These are phyloP conservation scores for Mycogona germanica DNA, from an alignment of 2,888 invertebrate genomes.

Conservation along the genomic window DNA sequence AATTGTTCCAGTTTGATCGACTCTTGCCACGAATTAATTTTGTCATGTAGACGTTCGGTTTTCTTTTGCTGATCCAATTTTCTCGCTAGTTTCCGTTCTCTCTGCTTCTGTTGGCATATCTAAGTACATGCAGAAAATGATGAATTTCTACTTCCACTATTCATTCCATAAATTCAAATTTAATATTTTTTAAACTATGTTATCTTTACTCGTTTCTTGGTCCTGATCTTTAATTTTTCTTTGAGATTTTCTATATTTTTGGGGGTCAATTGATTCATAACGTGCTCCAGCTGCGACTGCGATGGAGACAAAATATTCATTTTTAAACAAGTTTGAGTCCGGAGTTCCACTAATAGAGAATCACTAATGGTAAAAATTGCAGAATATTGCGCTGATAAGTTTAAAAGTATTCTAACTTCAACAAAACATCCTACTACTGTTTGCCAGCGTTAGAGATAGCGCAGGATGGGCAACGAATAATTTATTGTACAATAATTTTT, in stretches of 20 bases:
- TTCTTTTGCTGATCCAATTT: conserved; percentile 36
- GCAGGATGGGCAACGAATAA: no score
- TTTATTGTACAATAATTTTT: no score
- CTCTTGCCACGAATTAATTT: conserved; percentile 53
- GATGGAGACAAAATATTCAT: background rate
- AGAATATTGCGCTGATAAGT: no score
- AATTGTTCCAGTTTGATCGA: conserved; percentile 49
- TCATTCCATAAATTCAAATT: background rate
- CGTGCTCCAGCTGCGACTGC: background rate
- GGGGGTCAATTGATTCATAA: background rate
- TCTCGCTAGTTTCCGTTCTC: conserved; percentile 37
- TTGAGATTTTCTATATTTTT: background rate
- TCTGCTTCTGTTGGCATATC: conserved; percentile 21
- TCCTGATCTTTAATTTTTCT: background rate
- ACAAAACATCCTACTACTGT: no score
- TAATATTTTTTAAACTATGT: no score
- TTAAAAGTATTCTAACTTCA: no score
- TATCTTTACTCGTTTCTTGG: background rate
- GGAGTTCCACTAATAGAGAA: background rate
- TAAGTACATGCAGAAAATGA: conserved; percentile 15
- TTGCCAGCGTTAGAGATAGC: no score
- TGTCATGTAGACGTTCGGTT: conserved; percentile 40
- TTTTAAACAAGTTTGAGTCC: background rate
- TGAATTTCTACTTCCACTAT: background rate
- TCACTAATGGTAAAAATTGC: no score